These are phyloP conservation scores for Sphaerophoria rueppellii DNA, from an alignment of 2,888 invertebrate species.

Conservation along the genomic window DNA sequence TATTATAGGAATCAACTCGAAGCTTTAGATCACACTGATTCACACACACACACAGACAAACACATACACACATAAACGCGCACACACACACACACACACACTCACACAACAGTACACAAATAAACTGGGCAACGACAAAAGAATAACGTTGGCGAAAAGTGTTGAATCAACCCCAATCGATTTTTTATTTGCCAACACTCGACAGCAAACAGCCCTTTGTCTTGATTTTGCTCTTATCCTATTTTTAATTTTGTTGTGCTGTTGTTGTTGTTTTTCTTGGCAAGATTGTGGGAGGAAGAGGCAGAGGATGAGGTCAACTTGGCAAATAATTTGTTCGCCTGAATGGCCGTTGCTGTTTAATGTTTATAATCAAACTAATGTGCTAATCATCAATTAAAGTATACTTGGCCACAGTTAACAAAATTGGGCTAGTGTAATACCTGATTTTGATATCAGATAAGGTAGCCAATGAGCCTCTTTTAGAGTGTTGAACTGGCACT, in stretches of 20 bases:
- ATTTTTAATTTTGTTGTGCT: background rate
- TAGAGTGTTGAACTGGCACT: no score
- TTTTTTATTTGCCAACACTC: conserved; percentile 49
- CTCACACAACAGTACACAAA: conserved; percentile 13
- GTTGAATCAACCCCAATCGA: conserved; percentile 70
- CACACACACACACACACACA: background rate
- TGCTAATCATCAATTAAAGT: conserved; percentile 57
- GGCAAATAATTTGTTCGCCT: conserved; percentile 37
- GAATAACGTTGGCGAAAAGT: conserved; percentile 40
- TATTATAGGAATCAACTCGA: background rate
- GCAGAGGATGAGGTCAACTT: background rate
- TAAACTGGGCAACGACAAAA: conserved; percentile 11
- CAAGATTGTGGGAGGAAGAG: background rate
- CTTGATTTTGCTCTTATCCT: conserved; percentile 24
- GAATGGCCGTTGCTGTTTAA: conserved; percentile 23
- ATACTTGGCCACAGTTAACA: conserved; percentile 43
- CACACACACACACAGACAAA: no score
- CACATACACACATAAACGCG: no score
- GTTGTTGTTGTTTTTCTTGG: background rate
- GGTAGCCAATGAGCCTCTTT: background rate
- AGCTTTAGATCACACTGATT: conserved; percentile 43
- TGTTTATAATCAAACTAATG: conserved; percentile 62
- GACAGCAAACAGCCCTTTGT: conserved; percentile 60
- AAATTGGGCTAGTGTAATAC: conserved; percentile 26
- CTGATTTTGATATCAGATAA: conserved; percentile 20